phyloP scores from a whole-genome alignment of 2,797 vertebrate genomes.

The Acipenser transmontanus region DNA sequence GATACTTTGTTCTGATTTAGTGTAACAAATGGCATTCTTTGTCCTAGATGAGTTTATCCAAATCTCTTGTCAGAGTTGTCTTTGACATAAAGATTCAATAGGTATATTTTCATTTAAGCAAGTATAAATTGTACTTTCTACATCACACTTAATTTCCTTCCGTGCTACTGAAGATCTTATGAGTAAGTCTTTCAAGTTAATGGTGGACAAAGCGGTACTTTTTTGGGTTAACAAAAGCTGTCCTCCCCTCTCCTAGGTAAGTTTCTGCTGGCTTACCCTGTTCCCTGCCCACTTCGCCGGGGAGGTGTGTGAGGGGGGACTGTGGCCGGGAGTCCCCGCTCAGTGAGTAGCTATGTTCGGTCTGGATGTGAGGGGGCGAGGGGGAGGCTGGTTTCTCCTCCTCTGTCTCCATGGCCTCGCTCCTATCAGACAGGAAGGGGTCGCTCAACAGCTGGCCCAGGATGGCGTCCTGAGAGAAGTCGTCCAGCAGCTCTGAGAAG shows the following conservation, averaged over 20 bases:
- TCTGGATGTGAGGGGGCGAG: conserved; percentile 85
- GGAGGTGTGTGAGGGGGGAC: conserved; percentile 82
- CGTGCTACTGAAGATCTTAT: neutral
- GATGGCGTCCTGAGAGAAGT: conserved; percentile 86
- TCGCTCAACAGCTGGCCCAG: conserved; percentile 93
- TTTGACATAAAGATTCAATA: too few relatives aligned
- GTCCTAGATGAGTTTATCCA: too few relatives aligned
- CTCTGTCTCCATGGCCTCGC: conserved; percentile 76
- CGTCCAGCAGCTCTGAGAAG: conserved; percentile 91
- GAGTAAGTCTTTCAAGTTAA: neutral
- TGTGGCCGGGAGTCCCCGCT: conserved; percentile 87
- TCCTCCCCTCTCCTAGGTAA: neutral
- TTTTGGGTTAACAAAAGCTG: too few relatives aligned
- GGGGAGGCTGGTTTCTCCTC: conserved; percentile 73
- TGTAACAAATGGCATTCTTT: too few relatives aligned
- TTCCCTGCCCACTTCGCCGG: conserved; percentile 71
- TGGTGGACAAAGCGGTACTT: neutral
- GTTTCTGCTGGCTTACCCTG: conserved; percentile 59
- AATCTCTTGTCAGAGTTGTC: too few relatives aligned
- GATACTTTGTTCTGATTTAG: too few relatives aligned
- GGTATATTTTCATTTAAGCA: too few relatives aligned
- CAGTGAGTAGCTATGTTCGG: conserved; percentile 94
- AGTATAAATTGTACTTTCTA: too few relatives aligned
- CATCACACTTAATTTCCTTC: too few relatives aligned
- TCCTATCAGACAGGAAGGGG: conserved; percentile 87